Conservation (phyloP, 1,140 invertebrate species). For the silkworm (Bombyx mori) region ASM3026992v2 NC_085119.1:7859001-7859500, state of each 20-base stretch:
- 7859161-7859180: too few relatives aligned
- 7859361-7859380: conserved; percentile 51
- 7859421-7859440: conserved; percentile 47
- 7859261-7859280: neutral
- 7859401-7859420: conserved; percentile 71
- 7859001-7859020: too few relatives aligned
- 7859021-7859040: too few relatives aligned
- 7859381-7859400: conserved; percentile 70
- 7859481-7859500: conserved; percentile 59
- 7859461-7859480: conserved; percentile 59
- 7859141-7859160: neutral
- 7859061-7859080: neutral
- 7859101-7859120: neutral
- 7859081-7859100: conserved; percentile 1
- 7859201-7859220: too few relatives aligned
- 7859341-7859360: conserved; percentile 33
- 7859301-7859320: conserved; percentile 28
- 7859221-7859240: too few relatives aligned
- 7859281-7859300: conserved; percentile 10
- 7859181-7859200: too few relatives aligned
- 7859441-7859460: conserved; percentile 54
- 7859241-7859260: too few relatives aligned
- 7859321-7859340: conserved; percentile 41
- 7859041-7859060: neutral
- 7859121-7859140: neutral